Percentiles rank a stretch among this genome's conserved stretches.
phyloP scores from a whole-genome alignment of 2,113 vertebrate species.

The Catharus bicknelli region DNA sequence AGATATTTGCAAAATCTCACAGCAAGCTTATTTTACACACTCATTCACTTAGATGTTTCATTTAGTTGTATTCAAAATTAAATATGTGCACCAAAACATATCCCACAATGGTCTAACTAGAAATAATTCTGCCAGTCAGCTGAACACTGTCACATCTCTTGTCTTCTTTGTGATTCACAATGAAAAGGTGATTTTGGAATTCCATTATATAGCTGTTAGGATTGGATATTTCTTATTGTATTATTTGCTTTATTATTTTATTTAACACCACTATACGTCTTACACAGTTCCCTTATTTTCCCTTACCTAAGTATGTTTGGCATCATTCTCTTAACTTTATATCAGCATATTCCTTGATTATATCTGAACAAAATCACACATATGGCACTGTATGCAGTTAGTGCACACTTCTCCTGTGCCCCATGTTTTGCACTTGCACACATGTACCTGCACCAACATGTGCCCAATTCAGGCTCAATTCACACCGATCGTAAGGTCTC shows the following conservation, averaged over 20 bases:
- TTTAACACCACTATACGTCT: not conserved
- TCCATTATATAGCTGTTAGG: not conserved
- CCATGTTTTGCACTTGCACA: not conserved
- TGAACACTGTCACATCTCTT: not conserved
- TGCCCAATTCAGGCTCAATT: not conserved
- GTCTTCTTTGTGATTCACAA: not conserved
- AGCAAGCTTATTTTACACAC: not conserved
- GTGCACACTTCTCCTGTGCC: not conserved
- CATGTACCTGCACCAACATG: accelerated
- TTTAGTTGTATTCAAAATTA: not conserved
- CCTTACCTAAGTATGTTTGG: not conserved
- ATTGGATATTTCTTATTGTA: not conserved
- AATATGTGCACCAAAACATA: not conserved
- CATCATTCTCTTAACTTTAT: not conserved
- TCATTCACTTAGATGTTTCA: not conserved
- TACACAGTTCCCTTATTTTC: not conserved
- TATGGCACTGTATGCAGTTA: not conserved
- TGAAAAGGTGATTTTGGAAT: not conserved
- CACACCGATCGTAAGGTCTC: not conserved
- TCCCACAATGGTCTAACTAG: not conserved
- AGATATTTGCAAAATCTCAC: not conserved
- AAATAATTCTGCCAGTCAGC: not conserved
- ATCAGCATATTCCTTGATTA: not conserved
- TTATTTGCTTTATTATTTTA: not conserved
- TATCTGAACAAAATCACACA: not conserved